Evolutionary conservation across 2,113 vertebrate genomes (phyloP), one percentile per base, ranked within the genome.

Genomic region (Sardina pilchardus): DNA sequence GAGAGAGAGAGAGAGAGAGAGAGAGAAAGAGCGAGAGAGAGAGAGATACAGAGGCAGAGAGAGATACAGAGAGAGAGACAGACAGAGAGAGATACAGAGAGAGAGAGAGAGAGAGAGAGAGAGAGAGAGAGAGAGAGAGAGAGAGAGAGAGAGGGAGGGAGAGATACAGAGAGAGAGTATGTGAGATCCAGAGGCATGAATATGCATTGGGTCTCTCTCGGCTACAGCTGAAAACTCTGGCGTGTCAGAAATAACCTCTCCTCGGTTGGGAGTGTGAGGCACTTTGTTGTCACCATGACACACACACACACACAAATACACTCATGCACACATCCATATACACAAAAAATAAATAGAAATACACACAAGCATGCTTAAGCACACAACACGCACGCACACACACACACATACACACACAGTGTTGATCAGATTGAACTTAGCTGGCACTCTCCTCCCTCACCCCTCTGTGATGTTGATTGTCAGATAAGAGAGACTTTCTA

Each of bases 161-260:
- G 44, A 84, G 53, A 75, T 26, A 36, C 30, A 78, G 63, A 67
- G 26, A 67, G n/a, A 30, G 59, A 10, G n/a, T 30, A n/a, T 30
- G 63, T 30, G 50, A 56, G 56, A 82, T 75, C 45, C 24, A 45
- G 82, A 83, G 83, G 82, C 63, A 85, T 87, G 85, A 86, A 87
- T 84, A 83, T 83, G 50, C 83, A 87, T 86, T 81, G 53, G 2
- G 67, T 81, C 43, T 86, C 83, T 67, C 30, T 78, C 36, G 39
- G 75, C 71, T 81, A 36, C 47, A 81, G 59, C 82, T 86, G 87
- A 42, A 81, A 84, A 86, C 81, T 78, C 34, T 24, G 24, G 81
- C 47, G 30, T 30, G 30, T 83, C 88, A 87, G 71, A 85, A 82
- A 81, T 21, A 81, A 81, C 71, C 30, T 83, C 42, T 78, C 71